phyloP scores from a whole-genome alignment of 2,113 vertebrate species.

The Hassar affinis region DNA sequence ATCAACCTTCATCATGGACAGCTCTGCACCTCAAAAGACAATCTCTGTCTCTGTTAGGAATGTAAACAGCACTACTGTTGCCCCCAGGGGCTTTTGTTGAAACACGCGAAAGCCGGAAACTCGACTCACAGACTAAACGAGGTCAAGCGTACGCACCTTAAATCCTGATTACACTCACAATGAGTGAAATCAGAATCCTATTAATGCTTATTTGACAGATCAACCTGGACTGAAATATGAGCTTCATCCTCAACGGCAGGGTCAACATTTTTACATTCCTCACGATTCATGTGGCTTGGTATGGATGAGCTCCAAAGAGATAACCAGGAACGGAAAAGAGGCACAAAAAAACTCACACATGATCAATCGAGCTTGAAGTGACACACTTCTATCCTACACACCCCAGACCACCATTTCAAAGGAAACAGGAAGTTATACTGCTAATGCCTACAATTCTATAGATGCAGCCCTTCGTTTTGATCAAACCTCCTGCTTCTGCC shows the following conservation, averaged over 20 bases:
- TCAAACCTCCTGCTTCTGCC: background rate
- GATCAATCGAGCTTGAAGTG: background rate
- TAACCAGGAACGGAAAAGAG: background rate
- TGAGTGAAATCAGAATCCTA: background rate
- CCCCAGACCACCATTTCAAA: background rate
- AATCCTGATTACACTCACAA: background rate
- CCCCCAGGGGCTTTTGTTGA: background rate
- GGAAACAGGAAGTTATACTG: background rate
- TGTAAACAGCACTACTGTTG: conserved; percentile 44
- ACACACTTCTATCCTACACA: background rate
- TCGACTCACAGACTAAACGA: conserved; percentile 20
- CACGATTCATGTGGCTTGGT: background rate
- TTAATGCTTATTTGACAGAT: background rate
- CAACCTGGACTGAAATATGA: background rate
- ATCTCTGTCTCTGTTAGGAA: conserved; percentile 37
- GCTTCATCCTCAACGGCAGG: background rate
- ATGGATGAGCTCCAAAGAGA: background rate
- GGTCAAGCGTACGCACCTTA: background rate
- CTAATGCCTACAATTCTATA: background rate
- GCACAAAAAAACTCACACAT: background rate
- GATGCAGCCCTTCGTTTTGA: background rate
- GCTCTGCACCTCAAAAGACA: conserved; percentile 20
- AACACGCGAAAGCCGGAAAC: conserved; percentile 20
- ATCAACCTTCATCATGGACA: conserved; percentile 36
- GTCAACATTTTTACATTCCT: background rate